Conservation (phyloP, 2,888 invertebrate species). For the Muschampia plurimacula region DNA sequence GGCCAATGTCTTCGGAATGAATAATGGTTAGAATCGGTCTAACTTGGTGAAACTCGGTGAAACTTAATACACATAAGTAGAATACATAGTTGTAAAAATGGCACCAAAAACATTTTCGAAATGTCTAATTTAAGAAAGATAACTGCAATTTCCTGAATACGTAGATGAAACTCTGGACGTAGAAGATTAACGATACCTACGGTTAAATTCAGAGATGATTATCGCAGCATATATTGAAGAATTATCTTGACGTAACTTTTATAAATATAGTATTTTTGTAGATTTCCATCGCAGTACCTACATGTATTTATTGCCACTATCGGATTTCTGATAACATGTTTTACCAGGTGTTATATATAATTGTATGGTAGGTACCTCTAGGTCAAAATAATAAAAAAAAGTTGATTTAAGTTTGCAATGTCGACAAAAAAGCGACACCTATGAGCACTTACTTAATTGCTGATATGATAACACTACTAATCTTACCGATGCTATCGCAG, state of each 20-base stretch:
- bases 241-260: too few relatives aligned
- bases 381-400: neutral
- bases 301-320: neutral
- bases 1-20: too few relatives aligned
- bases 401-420: neutral
- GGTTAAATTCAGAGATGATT: too few relatives aligned
- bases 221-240: too few relatives aligned
- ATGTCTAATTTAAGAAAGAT: too few relatives aligned
- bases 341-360: neutral
- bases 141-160: too few relatives aligned
- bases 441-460: neutral
- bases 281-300: neutral
- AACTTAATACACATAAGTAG: too few relatives aligned
- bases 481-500: neutral
- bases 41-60: neutral
- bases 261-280: neutral
- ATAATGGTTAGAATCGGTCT: too few relatives aligned
- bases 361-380: neutral
- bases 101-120: too few relatives aligned
- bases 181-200: too few relatives aligned
- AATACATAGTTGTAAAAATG: too few relatives aligned
- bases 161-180: too few relatives aligned
- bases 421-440: neutral
- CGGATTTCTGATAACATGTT: slow-evolving; percentile 3
- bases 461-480: neutral